phyloP scores from a whole-genome alignment of 2,113 vertebrate species.

The Sakesphorus luctuosus region DNA sequence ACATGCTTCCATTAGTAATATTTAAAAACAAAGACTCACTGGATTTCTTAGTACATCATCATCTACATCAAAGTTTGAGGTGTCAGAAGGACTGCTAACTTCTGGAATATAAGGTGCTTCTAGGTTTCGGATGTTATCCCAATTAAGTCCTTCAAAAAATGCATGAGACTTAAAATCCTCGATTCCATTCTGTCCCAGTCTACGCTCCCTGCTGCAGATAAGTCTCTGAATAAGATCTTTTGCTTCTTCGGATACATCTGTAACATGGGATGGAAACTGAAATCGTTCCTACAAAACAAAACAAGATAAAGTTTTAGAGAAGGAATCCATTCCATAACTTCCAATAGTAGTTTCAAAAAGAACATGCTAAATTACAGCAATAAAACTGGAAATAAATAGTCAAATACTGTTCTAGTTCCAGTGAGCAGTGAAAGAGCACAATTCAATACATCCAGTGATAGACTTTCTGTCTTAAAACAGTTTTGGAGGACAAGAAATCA shows the following conservation, averaged over 20 bases:
- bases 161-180: slow-evolving; percentile 92
- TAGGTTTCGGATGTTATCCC: slow-evolving; percentile 91
- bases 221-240: slow-evolving; percentile 95
- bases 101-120: slow-evolving; percentile 97
- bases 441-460: neutral
- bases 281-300: slow-evolving; percentile 86
- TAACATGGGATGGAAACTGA: slow-evolving; percentile 92
- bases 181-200: slow-evolving; percentile 91
- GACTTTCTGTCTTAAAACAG: neutral
- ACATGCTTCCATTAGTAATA: neutral
- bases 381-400: neutral
- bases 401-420: neutral
- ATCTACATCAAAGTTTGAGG: slow-evolving; percentile 97
- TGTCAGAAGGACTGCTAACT: slow-evolving; percentile 97
- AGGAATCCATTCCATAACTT: neutral
- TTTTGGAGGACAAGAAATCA: neutral
- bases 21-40: slow-evolving; percentile 76
- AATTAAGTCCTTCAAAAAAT: slow-evolving; percentile 91
- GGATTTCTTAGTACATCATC: slow-evolving; percentile 93
- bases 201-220: slow-evolving; percentile 90
- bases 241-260: slow-evolving; percentile 92
- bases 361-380: neutral
- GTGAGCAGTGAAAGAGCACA: neutral
- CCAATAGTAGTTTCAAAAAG: neutral
- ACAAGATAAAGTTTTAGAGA: neutral